Evolutionary conservation across 2,797 vertebrate genomes (phyloP).

Genomic region (Takifugu rubripes): DNA sequence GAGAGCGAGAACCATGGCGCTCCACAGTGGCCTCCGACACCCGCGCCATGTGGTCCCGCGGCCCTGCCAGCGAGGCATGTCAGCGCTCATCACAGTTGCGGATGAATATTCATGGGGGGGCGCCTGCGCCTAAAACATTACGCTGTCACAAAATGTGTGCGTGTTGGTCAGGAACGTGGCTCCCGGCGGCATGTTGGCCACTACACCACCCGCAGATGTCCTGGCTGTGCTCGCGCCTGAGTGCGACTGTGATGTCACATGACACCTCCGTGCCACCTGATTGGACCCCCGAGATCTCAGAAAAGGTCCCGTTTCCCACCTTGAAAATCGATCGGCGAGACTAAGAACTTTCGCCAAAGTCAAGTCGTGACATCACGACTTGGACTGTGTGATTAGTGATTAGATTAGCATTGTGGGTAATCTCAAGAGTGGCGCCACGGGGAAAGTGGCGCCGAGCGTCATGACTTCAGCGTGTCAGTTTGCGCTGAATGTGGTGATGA

Average conservation of each 20-base stretch:
- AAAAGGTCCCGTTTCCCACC: too few relatives aligned
- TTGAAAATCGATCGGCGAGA: background rate
- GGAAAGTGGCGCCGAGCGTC: background rate
- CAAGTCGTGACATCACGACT: constrained; percentile 33
- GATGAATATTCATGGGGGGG: constrained; percentile 79
- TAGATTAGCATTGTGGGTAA: constrained; percentile 60
- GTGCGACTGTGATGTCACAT: background rate
- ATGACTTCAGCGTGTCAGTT: background rate
- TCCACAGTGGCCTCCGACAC: constrained; percentile 33
- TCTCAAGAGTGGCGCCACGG: background rate
- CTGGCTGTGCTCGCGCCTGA: constrained; percentile 56
- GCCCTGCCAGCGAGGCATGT: constrained; percentile 74
- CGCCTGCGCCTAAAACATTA: constrained; percentile 34
- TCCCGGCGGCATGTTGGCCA: constrained; percentile 45
- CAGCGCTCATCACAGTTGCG: constrained; percentile 77
- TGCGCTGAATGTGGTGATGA: too few relatives aligned
- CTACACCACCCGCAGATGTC: constrained; percentile 75
- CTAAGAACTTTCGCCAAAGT: background rate
- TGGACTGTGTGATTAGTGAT: constrained; percentile 53
- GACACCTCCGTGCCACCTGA: background rate
- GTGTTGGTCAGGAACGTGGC: constrained; percentile 6
- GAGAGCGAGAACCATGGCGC: constrained; percentile 52
- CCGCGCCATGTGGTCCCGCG: constrained; percentile 71
- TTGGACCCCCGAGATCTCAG: background rate
- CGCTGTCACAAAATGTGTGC: background rate